Evolutionary conservation across 1,140 invertebrate genomes (phyloP), one percentile per base, ranked within the genome.

Genomic region (Drosophila rufa): DNA sequence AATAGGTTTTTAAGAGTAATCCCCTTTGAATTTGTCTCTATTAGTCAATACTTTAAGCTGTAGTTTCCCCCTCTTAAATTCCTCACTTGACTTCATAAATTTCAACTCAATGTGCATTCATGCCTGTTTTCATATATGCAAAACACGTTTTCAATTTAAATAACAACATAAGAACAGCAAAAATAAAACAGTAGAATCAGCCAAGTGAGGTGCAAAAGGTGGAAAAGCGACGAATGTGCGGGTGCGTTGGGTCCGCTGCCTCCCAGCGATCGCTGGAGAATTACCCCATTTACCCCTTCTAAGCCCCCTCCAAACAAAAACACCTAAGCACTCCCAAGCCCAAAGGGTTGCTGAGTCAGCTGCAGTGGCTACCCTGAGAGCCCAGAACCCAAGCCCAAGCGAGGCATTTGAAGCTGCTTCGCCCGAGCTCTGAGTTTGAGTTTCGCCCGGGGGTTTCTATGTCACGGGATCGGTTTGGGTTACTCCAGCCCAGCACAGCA

Each of bases 101-200:
- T 47, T 43, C 38, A 80, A 53, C 58, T 47, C 58, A 47, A 56
- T 42, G 58, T 80, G 55, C 51, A 46, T 78, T 79, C 70, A 67
- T 68, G 78, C 65, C 58, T 75, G 55, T 67, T 79, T 81, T 64
- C 45, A 46, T 76, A 78, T 62, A 89, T 83, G 80, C 71, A 89
- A 87, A 87, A 89, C 83, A 80, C 83, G 84, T 89, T 87, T 86
- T 30, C 77, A 89, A 87, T 89, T 87, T 80, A 80, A 77, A 57
- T 56, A 70, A 68, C 40, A 70, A 55, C 64, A 60, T 62, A 74
- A 42, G 36, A 45, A 74, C 19, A 22, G 57, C 47, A 65, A 43
- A 64, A 43, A 43, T 12, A 58, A 51, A 43, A 62, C 43, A 62
- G 33, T 27, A 30, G 57, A 58, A 48, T n/a, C n/a, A 25, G 19